Percentiles rank a stretch among this genome's conserved stretches.
Conservation (phyloP, 2,113 vertebrate species). For the Paramormyrops kingsleyae region DNA sequence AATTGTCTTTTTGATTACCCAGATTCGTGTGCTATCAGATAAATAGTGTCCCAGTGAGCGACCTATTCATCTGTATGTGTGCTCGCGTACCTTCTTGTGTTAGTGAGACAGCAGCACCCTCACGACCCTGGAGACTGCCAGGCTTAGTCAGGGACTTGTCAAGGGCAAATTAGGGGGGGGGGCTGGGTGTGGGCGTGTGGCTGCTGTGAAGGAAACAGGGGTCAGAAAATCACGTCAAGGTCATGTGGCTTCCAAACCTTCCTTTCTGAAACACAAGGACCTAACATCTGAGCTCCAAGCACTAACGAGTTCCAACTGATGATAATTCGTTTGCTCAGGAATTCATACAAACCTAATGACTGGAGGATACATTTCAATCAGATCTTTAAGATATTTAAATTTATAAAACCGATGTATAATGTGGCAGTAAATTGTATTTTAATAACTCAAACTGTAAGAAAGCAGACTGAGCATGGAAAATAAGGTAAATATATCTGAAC, state of each 20-base stretch:
- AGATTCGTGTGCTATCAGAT: neutral
- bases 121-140: constrained; percentile 17
- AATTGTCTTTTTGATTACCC: neutral
- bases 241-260: constrained; percentile 55
- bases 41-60: neutral
- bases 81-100: neutral
- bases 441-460: neutral
- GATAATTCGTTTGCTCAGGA: neutral
- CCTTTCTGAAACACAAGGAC: constrained; percentile 54
- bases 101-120: neutral
- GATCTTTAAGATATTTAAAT: neutral
- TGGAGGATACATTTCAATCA: neutral
- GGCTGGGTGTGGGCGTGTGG: constrained; percentile 54
- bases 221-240: constrained; percentile 58
- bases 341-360: neutral
- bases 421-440: neutral
- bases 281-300: constrained; percentile 60
- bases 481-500: neutral
- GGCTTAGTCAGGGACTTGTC: constrained; percentile 56
- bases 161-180: constrained; percentile 39
- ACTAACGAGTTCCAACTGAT: constrained; percentile 21
- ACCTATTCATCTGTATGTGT: neutral
- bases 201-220: constrained; percentile 51
- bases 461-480: neutral
- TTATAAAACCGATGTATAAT: neutral